Percentiles rank a stretch among this genome's conserved stretches.
These are phyloP conservation scores for Propithecus perrieri DNA, from an alignment of 2,797 vertebrate genomes.

Conservation along the genomic window DNA sequence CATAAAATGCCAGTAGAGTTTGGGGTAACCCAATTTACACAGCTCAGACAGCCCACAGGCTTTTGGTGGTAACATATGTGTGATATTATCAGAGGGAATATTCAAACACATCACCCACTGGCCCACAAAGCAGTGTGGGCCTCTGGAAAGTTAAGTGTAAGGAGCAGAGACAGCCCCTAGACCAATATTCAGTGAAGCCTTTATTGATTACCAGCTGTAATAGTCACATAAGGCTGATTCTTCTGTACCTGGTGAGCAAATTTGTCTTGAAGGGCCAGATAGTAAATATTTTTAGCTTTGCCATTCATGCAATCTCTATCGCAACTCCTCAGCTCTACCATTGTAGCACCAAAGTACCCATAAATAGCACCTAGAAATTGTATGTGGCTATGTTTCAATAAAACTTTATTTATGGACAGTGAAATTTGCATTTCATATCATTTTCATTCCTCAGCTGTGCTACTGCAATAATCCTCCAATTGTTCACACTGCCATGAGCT, in stretches of 20 bases:
- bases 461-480: not conserved
- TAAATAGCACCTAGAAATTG: not conserved
- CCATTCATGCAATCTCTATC: not conserved
- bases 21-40: not conserved
- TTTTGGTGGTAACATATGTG: not conserved
- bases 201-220: not conserved
- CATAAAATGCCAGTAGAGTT: not conserved
- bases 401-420: not conserved
- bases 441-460: not conserved
- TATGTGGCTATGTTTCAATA: not conserved
- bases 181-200: not conserved
- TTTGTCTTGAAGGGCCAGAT: not conserved
- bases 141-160: not conserved
- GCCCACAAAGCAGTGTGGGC: not conserved
- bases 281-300: not conserved
- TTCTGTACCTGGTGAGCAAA: not conserved
- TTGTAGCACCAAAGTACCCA: not conserved
- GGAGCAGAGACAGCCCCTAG: not conserved
- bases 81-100: not conserved
- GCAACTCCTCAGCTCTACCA: not conserved
- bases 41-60: not conserved
- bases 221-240: not conserved
- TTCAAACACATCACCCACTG: not conserved
- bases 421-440: not conserved
- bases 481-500: not conserved